Percentiles rank a stretch among this genome's conserved stretches.
phyloP scores from a whole-genome alignment of 2,113 vertebrate genomes.

The Notarius lentiginosus region DNA sequence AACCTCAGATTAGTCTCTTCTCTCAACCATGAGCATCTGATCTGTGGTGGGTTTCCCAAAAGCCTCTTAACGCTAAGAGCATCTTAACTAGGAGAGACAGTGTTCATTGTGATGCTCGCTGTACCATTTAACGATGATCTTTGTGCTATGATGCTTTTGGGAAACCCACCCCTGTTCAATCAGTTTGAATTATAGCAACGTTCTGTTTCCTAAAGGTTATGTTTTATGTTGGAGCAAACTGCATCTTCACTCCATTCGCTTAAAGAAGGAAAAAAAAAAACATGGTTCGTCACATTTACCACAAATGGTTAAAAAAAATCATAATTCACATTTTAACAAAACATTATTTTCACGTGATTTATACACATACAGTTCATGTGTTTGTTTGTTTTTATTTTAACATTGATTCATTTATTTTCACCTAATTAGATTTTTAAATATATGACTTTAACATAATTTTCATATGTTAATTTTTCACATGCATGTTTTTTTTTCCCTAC shows the following conservation, averaged over 20 bases:
- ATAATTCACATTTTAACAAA: neutral
- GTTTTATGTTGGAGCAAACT: neutral
- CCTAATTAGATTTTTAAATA: too few relatives aligned
- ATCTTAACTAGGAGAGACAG: too few relatives aligned
- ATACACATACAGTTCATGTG: neutral
- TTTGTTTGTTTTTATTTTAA: neutral
- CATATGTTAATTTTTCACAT: neutral
- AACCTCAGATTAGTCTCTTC: neutral
- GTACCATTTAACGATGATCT: too few relatives aligned
- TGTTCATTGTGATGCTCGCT: too few relatives aligned
- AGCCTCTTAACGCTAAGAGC: too few relatives aligned
- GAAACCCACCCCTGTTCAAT: neutral
- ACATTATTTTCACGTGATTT: neutral
- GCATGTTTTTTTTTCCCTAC: too few relatives aligned
- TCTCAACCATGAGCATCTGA: neutral
- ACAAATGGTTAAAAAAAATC: neutral
- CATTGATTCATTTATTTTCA: neutral
- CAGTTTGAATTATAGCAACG: neutral
- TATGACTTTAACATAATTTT: neutral
- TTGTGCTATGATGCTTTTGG: too few relatives aligned
- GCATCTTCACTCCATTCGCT: neutral
- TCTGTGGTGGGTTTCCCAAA: too few relatives aligned
- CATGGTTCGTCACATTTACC: neutral
- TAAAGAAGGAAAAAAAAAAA: neutral
- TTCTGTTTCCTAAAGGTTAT: neutral